Evolutionary conservation across 2,888 invertebrate genomes (phyloP), one percentile per base, ranked within the genome.

Genomic region (Onchidella celtica): DNA sequence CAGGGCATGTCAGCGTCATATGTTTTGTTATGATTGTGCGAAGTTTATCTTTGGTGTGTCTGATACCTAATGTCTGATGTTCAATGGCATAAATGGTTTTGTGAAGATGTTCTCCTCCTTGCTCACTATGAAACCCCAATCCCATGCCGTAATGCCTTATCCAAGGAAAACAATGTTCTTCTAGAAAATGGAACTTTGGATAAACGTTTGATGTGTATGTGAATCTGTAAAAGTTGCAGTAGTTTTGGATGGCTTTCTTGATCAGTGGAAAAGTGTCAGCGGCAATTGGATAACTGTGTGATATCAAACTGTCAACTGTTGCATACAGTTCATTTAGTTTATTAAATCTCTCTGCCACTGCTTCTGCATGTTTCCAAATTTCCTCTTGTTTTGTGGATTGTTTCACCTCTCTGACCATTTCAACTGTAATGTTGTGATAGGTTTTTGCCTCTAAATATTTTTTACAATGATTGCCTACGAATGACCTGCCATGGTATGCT

Each of bases 401-500:
- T 3, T 27, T 6, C 2, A 32, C 29, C 32, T 27, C 29, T 32
- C 66, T 17, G 3, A 66, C 27, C 66, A 66, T 32, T 6, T 32
- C 29, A 17, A 17, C 24, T 14, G 14, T 6, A 3, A 36, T 27
- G 38, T 17, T 9, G 34, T 36, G 3, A 69, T 36, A 38, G 34
- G 38, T 38, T 36, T 34, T 27, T 69, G 69, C 21, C 69, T 38
- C 21, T 38, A 40, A 38, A 27, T 69, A n/a, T 40, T 47, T 47
- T 17, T 47, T 47, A 17, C 47, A 47, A 17, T 47, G 47, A 47
- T 47, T 47, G 9, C 47, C 69, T n/a, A 69, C 69, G n/a, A 69
- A 69, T 4, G 69, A 69, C 27, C 69, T 14, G 17, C 69, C 38
- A 9, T 69, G 69, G 40, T 69, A 69, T 1, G 69, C 69, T 24